Conservation (phyloP, 1,140 invertebrate species). For the Probaryconus sp. region DNA sequence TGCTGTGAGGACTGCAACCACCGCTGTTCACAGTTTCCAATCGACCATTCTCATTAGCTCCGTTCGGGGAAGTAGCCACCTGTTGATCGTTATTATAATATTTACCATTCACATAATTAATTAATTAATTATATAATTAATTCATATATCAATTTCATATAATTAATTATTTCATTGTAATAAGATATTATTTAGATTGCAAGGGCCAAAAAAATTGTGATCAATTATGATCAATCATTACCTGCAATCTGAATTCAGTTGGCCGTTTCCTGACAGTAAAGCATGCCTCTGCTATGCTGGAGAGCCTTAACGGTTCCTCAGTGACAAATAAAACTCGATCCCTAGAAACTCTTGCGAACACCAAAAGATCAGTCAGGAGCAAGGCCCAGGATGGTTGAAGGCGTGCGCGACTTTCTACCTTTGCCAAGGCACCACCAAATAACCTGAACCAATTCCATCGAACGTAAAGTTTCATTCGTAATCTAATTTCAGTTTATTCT, state of each 20-base stretch:
- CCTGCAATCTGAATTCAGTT: slow-evolving; percentile 75
- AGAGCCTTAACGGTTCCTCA: slow-evolving; percentile 88
- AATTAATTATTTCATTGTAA: no score
- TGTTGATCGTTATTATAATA: slow-evolving; percentile 27
- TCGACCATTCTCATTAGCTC: slow-evolving; percentile 62
- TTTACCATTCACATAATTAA: no score
- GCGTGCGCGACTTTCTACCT: slow-evolving; percentile 87
- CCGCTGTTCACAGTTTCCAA: slow-evolving; percentile 64
- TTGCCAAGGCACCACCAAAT: slow-evolving; percentile 88
- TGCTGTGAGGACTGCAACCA: slow-evolving; percentile 76
- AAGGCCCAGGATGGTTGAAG: slow-evolving; percentile 90
- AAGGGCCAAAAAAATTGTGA: no score
- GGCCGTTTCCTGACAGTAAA: slow-evolving; percentile 89
- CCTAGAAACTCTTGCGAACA: slow-evolving; percentile 90
- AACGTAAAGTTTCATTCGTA: background rate
- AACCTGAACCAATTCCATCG: slow-evolving; percentile 75
- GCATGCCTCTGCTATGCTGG: slow-evolving; percentile 87
- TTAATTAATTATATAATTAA: no score
- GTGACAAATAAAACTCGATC: slow-evolving; percentile 91
- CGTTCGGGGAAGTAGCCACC: slow-evolving; percentile 56
- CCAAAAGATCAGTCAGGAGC: slow-evolving; percentile 88
- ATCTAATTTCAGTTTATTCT: no score
- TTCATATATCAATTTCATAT: no score
- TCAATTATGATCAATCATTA: no score
- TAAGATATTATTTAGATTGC: no score